Evolutionary conservation across 1,140 invertebrate species (phyloP), one percentile per base, ranked within the genome.

Genomic region (Contarinia nasturtii): DNA sequence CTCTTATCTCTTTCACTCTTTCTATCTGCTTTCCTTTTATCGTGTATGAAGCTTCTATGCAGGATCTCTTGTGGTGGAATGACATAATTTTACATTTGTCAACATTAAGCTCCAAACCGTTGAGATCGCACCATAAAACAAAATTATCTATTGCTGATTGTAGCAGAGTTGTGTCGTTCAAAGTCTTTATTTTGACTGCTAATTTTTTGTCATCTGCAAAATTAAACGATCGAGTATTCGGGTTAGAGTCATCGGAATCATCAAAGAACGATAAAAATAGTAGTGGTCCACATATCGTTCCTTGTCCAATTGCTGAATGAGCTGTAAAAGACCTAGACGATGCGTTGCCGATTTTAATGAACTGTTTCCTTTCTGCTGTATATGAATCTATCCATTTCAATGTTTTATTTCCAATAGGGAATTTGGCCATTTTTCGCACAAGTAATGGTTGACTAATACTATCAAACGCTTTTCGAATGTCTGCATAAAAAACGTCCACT

Each of bases 261-360:
- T 40, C 12, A 14, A 40, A 40, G 17, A 40, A 40, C 14, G 17
- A 3, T 7, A 40, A 12, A 12, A 41, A 52, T 33, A 45, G 49
- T 53, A 49, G 38, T 36, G 27, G 46, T 52, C 53, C 53, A 10
- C 27, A 27, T 3, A 27, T 27, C 10, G 27, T 27, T 5, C 27
- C 27, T 27, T 27, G 27, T 5, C 27, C 27, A 27, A 27, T 10
- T 10, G 27, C 37, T 7, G 37, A 40, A 18, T 40, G 37, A 3
- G 37, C 37, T 18, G 14, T 18, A 40, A 40, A 40, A 5, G 3
- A 7, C 17, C 10, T 10, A 5, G 37, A 40, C 12, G 17, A 3
- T 40, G 14, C 4, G 4, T 3, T 7, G 3, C 37, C 37, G 14
- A 40, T 40, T 40, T 18, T 4, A 3, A 40, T 12, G 7, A n/a